Conservation (phyloP, 2,797 vertebrate species). For the Phylloscopus collybita region DNA sequence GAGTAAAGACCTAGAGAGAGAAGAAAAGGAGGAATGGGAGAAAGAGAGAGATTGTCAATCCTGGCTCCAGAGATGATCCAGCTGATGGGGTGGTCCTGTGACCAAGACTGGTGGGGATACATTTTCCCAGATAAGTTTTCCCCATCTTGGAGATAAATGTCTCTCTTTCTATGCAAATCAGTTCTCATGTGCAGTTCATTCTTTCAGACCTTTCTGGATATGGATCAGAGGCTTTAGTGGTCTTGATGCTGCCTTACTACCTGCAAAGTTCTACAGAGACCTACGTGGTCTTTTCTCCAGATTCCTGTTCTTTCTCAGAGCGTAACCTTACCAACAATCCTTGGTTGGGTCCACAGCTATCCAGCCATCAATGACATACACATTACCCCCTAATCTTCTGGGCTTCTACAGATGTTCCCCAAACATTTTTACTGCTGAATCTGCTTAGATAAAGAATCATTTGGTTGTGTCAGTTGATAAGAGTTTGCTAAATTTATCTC, state of each 20-base stretch:
- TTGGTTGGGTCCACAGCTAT: too few species aligned
- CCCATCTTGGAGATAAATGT: neutral
- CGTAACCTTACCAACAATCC: neutral
- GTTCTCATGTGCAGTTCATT: too few species aligned
- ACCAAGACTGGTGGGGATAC: rapidly evolving
- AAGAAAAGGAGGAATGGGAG: neutral
- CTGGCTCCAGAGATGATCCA: neutral
- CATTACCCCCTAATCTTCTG: neutral
- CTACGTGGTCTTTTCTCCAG: neutral
- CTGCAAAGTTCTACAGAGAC: neutral
- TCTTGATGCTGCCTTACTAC: neutral
- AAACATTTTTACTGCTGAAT: neutral
- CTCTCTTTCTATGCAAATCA: neutral
- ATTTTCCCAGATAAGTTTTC: neutral
- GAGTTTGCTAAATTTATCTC: neutral
- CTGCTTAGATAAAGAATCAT: neutral
- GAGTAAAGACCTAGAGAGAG: neutral
- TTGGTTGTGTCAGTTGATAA: neutral
- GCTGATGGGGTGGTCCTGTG: neutral
- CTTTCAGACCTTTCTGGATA: neutral
- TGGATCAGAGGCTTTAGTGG: neutral
- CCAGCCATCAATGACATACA: too few species aligned
- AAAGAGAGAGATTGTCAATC: neutral
- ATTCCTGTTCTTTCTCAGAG: neutral
- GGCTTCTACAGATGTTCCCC: neutral